Conservation (phyloP, 2,113 vertebrate genomes). For the Ginglymostoma cirratum region DNA sequence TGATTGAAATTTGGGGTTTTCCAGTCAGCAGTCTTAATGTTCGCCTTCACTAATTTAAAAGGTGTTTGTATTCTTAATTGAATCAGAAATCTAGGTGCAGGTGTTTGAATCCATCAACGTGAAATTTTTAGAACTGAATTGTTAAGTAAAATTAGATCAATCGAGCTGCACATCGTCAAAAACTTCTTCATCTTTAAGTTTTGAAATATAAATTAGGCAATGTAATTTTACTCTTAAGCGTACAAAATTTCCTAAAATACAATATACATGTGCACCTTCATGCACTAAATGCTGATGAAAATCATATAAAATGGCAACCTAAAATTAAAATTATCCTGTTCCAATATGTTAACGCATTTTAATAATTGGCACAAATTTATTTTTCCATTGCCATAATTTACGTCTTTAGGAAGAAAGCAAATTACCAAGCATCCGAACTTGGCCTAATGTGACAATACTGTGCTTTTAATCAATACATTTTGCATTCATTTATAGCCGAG, state of each 20-base stretch:
- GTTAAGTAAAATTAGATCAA: neutral
- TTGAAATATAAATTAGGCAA: neutral
- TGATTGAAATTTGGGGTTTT: neutral
- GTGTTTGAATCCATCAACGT: neutral
- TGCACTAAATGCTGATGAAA: neutral
- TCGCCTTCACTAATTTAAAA: neutral
- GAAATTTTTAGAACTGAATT: neutral
- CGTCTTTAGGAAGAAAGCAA: neutral
- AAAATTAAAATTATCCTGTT: neutral
- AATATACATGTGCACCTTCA: neutral
- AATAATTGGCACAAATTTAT: neutral
- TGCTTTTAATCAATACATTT: neutral
- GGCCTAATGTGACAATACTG: neutral
- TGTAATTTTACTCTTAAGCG: neutral
- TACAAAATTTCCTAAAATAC: neutral
- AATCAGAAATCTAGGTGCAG: neutral
- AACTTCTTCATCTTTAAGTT: neutral
- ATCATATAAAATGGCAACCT: neutral
- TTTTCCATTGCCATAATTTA: neutral
- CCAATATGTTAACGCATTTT: neutral
- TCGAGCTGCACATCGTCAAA: neutral
- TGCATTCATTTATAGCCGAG: constrained; percentile 65
- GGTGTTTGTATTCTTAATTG: neutral
- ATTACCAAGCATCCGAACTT: neutral
- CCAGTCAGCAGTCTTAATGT: neutral